Conservation (phyloP, 2,113 vertebrate species). For the Psammodynastes pulverulentus region DNA sequence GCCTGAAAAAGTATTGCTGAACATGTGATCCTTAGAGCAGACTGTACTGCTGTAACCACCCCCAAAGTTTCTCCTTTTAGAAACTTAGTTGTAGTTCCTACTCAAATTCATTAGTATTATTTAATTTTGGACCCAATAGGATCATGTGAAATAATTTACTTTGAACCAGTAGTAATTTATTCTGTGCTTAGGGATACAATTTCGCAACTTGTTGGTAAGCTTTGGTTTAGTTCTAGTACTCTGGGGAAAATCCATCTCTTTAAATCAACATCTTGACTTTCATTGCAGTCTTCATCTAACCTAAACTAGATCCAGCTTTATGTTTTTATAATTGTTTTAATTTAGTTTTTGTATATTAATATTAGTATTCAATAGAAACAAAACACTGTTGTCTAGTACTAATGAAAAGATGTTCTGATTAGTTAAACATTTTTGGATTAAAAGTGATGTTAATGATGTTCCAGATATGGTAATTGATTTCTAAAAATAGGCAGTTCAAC, state of each 20-base stretch:
- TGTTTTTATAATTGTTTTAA: not conserved
- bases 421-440: not conserved
- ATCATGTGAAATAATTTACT: not conserved
- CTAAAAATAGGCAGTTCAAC: slow-evolving; percentile 48
- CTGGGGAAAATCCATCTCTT: not conserved
- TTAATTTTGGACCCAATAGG: not conserved
- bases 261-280: not conserved
- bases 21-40: not conserved
- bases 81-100: not conserved
- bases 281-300: not conserved
- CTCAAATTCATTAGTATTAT: not conserved
- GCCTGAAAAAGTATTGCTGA: not conserved
- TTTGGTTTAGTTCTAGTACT: not conserved
- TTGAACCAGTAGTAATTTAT: not conserved
- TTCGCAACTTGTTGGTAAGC: not conserved
- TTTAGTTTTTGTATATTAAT: not conserved
- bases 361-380: not conserved
- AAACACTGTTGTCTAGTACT: not conserved
- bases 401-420: not conserved
- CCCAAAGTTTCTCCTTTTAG: not conserved
- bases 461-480: slow-evolving; percentile 42
- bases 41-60: not conserved
- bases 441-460: not conserved
- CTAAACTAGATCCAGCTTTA: not conserved
- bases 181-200: not conserved